Evolutionary conservation across 2,888 invertebrate species (phyloP), one percentile per base, ranked within the genome.

Genomic region (Pantelozetes paolii): DNA sequence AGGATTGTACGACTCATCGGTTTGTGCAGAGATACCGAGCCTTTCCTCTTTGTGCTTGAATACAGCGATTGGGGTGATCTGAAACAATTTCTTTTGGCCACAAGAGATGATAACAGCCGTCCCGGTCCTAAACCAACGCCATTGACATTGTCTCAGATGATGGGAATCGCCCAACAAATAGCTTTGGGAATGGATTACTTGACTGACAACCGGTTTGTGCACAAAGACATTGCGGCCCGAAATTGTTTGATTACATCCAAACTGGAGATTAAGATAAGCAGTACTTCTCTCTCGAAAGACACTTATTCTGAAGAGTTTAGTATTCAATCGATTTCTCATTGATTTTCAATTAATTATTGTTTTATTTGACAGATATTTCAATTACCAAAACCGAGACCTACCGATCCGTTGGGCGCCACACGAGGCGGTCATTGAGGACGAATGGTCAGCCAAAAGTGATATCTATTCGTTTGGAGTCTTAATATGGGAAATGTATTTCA

Each of bases 51-150:
- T 87, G 87, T 96, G 28, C 83, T 93, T 18, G 94, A 96, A 80
- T 91, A 93, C 81, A 93, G 93, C 2, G 95, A 96, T 81, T 95
- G 94, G 95, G 95, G 95, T 8, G 95, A 95, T 82, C 85, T 96
- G 71, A 95, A 95, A 80, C 93, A 91, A 79, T 84, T 83, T 78
- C 79, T 84, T 69, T 78, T 82, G 76, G 83, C 84, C 5, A 83
- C 83, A 32, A 79, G 84, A 13, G 80, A 81, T 74, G 84, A 94
- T 90, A 6, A 40, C 6, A 85, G 85, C 74, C 80, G 82, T 76
- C 79, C 85, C 79, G 80, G 82, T 79, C 78, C 84, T 77, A 76
- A 85, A 81, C 82, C 89, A 86, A 75, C 88, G 86, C 83, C 84
- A n/a, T 84, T 94, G 70, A 80, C 81, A 15, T 76, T 79, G 0